A percentile compares a stretch with the other conserved stretches of the same genome.
These are phyloP conservation scores for Montipora efflorescens DNA, from an alignment of 64 coral and sea anemone species.

Conservation along the genomic window DNA sequence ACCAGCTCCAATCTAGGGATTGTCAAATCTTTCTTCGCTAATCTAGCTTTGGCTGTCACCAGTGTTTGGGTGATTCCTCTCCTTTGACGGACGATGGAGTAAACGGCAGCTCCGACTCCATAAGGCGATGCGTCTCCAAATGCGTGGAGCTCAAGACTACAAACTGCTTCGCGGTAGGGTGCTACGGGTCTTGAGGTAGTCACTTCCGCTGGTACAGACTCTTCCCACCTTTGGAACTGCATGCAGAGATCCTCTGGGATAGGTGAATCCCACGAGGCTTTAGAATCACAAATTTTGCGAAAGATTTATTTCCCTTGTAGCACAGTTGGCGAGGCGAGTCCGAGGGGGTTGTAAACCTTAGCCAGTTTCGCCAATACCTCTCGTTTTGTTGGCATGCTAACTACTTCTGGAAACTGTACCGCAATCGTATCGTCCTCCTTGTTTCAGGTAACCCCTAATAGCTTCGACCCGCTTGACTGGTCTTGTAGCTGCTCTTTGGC, in stretches of 20 bases:
- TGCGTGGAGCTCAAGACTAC: not conserved
- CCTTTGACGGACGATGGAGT: not conserved
- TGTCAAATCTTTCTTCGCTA: not conserved
- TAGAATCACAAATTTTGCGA: constrained; percentile 5
- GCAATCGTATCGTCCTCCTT: not conserved
- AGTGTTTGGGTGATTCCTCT: not conserved
- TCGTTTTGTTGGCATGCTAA: too few species aligned
- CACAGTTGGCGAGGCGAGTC: constrained; percentile 3
- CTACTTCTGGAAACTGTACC: too few species aligned
- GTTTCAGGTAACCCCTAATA: constrained; percentile 3
- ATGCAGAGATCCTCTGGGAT: not conserved
- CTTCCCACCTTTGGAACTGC: constrained; percentile 12
- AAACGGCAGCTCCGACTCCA: constrained; percentile 10
- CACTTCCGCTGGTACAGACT: not conserved
- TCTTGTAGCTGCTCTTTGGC: too few species aligned
- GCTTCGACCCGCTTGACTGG: not conserved
- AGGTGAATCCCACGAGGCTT: constrained; percentile 8
- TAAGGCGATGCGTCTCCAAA: not conserved
- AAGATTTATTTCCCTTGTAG: constrained; percentile 39
- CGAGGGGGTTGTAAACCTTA: constrained; percentile 45
- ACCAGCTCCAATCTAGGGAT: not conserved
- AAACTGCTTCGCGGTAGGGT: too few species aligned
- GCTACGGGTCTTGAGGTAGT: constrained; percentile 8
- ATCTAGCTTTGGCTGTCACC: not conserved
- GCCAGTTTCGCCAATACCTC: constrained; percentile 14